phyloP scores from a whole-genome alignment of 2,888 invertebrate species.

The Pristionchus mayeri region DNA sequence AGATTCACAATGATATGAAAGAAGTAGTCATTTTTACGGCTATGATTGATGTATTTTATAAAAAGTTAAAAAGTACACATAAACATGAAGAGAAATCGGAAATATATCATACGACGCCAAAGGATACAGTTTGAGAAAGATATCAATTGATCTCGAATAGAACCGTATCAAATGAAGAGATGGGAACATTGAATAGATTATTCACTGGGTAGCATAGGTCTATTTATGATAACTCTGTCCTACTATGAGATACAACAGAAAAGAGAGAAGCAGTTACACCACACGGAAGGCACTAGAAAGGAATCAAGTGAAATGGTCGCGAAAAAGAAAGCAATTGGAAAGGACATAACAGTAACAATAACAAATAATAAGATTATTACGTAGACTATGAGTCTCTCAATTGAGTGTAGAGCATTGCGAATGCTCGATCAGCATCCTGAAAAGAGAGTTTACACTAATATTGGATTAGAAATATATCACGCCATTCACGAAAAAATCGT shows the following conservation, averaged over 20 bases:
- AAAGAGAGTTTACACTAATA: not conserved
- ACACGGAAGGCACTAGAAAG: not conserved
- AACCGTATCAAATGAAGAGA: not conserved
- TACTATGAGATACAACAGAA: not conserved
- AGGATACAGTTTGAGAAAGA: no score
- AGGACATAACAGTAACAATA: slow-evolving; percentile 1
- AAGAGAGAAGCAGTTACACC: not conserved
- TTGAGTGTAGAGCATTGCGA: not conserved
- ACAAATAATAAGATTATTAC: not conserved
- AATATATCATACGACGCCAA: no score
- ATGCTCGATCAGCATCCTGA: slow-evolving; percentile 23
- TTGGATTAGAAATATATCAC: no score
- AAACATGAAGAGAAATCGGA: no score
- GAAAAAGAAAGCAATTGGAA: not conserved
- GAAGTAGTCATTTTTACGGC: no score
- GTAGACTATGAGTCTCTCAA: slow-evolving; percentile 8
- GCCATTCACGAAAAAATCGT: no score
- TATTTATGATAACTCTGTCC: not conserved
- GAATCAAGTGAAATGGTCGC: not conserved
- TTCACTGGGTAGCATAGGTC: no score
- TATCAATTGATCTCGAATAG: no score
- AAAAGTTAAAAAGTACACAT: no score
- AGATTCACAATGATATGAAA: no score
- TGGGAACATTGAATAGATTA: no score
- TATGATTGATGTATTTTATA: no score